phyloP scores from a whole-genome alignment of 2,797 vertebrate genomes.

The Aulostomus chinensis region DNA sequence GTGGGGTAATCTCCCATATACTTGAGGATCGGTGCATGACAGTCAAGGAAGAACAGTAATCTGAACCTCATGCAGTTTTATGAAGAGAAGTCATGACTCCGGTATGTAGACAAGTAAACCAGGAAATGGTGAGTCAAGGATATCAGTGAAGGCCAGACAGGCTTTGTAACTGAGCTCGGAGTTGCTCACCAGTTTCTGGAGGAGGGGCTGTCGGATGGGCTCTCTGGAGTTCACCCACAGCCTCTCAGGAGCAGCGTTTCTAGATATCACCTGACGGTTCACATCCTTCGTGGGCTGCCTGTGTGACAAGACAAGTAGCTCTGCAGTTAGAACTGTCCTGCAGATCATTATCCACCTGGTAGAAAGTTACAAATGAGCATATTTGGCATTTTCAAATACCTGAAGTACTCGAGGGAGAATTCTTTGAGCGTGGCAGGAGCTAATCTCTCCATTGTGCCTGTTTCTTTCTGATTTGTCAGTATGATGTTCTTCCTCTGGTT shows the following conservation, averaged over 20 bases:
- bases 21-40: conserved; percentile 88
- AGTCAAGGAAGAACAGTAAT: conserved; percentile 78
- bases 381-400: conserved; percentile 68
- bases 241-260: conserved; percentile 78
- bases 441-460: conserved; percentile 70
- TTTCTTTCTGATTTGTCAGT: conserved; percentile 68
- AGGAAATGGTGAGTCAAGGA: too few species aligned
- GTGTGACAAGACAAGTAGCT: neutral
- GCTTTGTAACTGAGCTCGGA: conserved; percentile 85
- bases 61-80: neutral
- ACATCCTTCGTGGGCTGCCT: conserved; percentile 84
- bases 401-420: conserved; percentile 90
- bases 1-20: conserved; percentile 98
- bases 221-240: conserved; percentile 90
- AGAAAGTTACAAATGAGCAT: neutral
- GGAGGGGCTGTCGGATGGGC: conserved; percentile 89
- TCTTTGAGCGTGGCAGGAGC: conserved; percentile 87
- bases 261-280: conserved; percentile 84
- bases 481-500: conserved; percentile 87
- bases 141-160: conserved; percentile 93
- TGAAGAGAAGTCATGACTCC: too few species aligned
- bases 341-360: neutral
- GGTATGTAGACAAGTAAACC: too few species aligned
- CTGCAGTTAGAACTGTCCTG: neutral
- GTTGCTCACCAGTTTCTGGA: conserved; percentile 80